Conservation (phyloP, 1,140 invertebrate species). For the Aradophagus sp. region DNA sequence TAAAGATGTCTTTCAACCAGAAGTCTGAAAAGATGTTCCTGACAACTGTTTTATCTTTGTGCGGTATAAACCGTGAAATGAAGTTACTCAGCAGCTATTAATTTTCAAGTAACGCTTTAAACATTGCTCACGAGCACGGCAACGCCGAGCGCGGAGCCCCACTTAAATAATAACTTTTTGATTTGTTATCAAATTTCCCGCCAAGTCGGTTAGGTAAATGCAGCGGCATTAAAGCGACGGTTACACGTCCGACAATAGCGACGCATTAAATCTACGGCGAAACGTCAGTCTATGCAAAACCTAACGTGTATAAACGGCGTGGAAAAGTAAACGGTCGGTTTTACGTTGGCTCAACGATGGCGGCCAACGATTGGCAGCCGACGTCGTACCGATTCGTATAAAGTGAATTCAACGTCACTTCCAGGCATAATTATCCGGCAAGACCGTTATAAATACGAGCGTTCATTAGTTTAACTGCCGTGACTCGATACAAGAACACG, state of each 20-base stretch:
- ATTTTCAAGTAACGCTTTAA: slow-evolving; percentile 34
- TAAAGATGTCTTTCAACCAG: slow-evolving; percentile 54
- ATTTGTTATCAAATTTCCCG: slow-evolving; percentile 25
- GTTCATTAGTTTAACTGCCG: slow-evolving; percentile 68
- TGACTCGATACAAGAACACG: too few species aligned
- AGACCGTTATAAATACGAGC: slow-evolving; percentile 65
- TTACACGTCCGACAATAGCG: slow-evolving; percentile 11
- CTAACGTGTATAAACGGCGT: too few species aligned
- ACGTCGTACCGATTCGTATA: too few species aligned
- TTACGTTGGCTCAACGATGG: too few species aligned
- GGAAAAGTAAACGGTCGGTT: too few species aligned
- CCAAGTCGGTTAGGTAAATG: slow-evolving; percentile 12
- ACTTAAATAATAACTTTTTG: slow-evolving; percentile 44
- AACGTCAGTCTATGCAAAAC: slow-evolving; percentile 59
- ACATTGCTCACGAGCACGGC: slow-evolving; percentile 19
- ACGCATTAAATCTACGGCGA: slow-evolving; percentile 61
- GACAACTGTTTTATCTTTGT: slow-evolving; percentile 70
- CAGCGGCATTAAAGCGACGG: slow-evolving; percentile 23
- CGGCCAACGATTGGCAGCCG: too few species aligned
- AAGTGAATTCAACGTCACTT: too few species aligned
- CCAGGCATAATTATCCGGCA: slow-evolving; percentile 58
- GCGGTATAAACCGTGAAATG: slow-evolving; percentile 45
- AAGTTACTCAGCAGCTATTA: slow-evolving; percentile 39
- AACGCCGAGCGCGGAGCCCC: slow-evolving; percentile 1
- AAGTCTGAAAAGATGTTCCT: slow-evolving; percentile 64